Evolutionary conservation across 2,888 invertebrate genomes (phyloP).

Genomic region (Drosophila vallismaia): DNA sequence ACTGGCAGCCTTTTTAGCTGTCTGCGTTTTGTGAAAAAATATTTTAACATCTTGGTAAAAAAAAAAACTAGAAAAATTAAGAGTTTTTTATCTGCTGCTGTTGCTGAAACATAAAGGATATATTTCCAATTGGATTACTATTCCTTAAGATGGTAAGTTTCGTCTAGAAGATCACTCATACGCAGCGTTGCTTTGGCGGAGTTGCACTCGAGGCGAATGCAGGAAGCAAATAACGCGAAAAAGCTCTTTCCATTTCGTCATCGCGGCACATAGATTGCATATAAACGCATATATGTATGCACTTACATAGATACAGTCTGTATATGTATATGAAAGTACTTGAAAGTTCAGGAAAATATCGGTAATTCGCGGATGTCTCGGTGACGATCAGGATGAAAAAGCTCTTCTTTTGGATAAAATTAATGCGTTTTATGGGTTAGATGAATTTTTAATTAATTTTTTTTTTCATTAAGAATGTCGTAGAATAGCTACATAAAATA

Average conservation of each 20-base stretch:
- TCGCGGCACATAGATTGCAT: slow-evolving; percentile 36
- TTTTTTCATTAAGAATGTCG: background rate
- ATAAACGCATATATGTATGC: slow-evolving; percentile 16
- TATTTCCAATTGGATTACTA: slow-evolving; percentile 68
- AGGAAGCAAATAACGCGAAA: slow-evolving; percentile 58
- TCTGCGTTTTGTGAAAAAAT: background rate
- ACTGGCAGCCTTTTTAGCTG: background rate
- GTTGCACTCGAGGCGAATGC: slow-evolving; percentile 56
- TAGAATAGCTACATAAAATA: background rate
- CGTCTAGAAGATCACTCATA: slow-evolving; percentile 36
- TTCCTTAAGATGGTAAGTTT: slow-evolving; percentile 63
- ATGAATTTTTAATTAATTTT: slow-evolving; percentile 11
- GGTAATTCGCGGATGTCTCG: background rate
- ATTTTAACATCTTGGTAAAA: background rate
- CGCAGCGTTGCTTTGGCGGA: slow-evolving; percentile 47
- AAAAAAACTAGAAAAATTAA: slow-evolving; percentile 31
- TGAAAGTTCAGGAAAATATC: slow-evolving; percentile 55
- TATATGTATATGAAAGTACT: slow-evolving; percentile 8
- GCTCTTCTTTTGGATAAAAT: no score
- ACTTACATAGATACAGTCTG: background rate
- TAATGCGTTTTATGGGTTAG: background rate
- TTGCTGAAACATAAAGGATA: slow-evolving; percentile 65
- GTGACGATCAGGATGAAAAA: slow-evolving; percentile 7
- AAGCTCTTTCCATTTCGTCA: slow-evolving; percentile 70
- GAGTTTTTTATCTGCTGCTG: slow-evolving; percentile 10